Base-by-base conservation (phyloP, 2,888 invertebrate genomes). In the Heliconius cydno region DNA sequence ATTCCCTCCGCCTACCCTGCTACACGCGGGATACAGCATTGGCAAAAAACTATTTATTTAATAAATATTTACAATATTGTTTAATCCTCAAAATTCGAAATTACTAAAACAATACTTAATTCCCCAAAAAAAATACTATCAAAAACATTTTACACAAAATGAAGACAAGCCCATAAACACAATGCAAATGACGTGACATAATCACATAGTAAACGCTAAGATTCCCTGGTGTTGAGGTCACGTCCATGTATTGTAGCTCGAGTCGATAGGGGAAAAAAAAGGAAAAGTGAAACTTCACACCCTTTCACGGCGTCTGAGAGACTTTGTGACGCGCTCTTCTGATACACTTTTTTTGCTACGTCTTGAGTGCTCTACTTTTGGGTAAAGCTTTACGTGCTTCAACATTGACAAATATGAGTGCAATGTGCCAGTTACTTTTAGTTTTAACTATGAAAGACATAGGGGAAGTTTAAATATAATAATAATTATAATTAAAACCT, bases 281-380 rank as follows among this genome's bases (percentile, higher is more conserved):
- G 70, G 75, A 77, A 78, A 80, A 82, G 76, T 70, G 68, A 68
- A 78, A 77, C 80, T 80, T 79, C 76, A 80, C 78, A 79, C 80
- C 66, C 65, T 76, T 76, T 63, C 67, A 76, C 25, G 67, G 72
- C 76, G 70, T 66, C 76, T 46, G 52, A 76, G 73, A 65, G 76
- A 76, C 80, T 78, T 74, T 78, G 76, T 78, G 80, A 60, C 76
- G 65, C 76, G 80, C 65, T 73, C 66, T 41, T 82, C 70, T 78
- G n/a, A n/a, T 70, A 73, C 76, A 76, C 74, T 75, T 46, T 80
- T 78, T 77, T 76, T 78, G 68, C 72, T 19, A 46, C 34, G 63
- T 41, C 73, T 74, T 57, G 30, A 76, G 72, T 75, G 81, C 41
- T 74, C 81, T 80, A 76, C 72, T 80, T 78, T 77, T 76, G 28